phyloP scores from a whole-genome alignment of 2,888 invertebrate species.

The Oligia fasciuncula region DNA sequence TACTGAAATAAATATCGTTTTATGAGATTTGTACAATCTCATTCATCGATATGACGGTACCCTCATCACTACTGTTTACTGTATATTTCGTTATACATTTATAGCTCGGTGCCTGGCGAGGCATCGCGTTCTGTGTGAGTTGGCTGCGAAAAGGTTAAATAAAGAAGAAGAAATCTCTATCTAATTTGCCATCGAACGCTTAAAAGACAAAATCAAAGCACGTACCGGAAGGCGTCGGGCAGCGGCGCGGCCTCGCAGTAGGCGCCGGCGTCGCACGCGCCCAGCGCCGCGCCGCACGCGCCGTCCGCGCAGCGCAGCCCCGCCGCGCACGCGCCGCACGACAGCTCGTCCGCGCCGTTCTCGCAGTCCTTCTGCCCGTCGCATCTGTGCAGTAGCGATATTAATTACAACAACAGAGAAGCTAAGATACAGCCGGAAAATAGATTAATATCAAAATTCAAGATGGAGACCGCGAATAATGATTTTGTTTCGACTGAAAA shows the following conservation, averaged over 20 bases:
- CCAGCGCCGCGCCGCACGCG: slow-evolving; percentile 92
- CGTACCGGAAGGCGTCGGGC: slow-evolving; percentile 82
- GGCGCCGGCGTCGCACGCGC: slow-evolving; percentile 90
- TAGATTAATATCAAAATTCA: not conserved
- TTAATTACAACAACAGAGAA: not conserved
- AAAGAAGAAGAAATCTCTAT: no score
- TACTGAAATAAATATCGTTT: no score
- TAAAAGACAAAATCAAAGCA: not conserved
- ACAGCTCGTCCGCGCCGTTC: slow-evolving; percentile 93
- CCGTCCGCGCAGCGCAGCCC: slow-evolving; percentile 91
- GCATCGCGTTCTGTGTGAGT: no score
- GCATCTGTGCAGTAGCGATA: slow-evolving; percentile 84
- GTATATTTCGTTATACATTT: no score
- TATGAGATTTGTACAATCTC: no score
- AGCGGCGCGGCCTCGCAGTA: slow-evolving; percentile 80
- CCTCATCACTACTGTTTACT: no score
- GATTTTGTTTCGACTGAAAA: no score
- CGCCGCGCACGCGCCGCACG: slow-evolving; percentile 92
- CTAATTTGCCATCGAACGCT: no score
- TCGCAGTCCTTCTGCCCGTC: slow-evolving; percentile 95
- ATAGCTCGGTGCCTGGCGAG: no score
- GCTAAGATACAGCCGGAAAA: no score
- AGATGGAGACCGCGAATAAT: not conserved
- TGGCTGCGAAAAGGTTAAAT: no score
- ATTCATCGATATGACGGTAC: no score